phyloP scores from a whole-genome alignment of 2,888 invertebrate genomes.

The Metacarcinus magister region DNA sequence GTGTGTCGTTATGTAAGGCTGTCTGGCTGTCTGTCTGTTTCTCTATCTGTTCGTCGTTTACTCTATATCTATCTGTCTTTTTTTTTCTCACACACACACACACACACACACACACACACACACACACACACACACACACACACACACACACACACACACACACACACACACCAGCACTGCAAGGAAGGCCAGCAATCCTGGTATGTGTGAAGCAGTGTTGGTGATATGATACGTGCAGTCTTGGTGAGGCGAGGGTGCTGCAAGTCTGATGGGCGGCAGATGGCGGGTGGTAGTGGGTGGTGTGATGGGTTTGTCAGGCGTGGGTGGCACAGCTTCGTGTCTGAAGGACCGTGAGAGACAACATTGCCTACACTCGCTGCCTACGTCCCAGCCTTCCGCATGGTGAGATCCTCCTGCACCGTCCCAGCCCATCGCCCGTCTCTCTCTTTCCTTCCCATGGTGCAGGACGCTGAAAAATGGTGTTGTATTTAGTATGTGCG shows the following conservation, averaged over 20 bases:
- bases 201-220: background rate
- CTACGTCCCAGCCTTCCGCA: background rate
- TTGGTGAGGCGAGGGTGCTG: background rate
- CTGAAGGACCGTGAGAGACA: background rate
- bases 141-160: background rate
- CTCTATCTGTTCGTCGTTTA: background rate
- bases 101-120: background rate
- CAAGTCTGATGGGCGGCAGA: background rate
- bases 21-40: background rate
- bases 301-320: slow-evolving; percentile 68
- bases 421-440: background rate
- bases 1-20: background rate
- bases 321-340: slow-evolving; percentile 5
- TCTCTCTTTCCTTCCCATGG: background rate
- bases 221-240: background rate
- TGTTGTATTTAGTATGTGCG: background rate
- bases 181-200: background rate
- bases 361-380: background rate
- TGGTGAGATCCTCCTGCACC: background rate
- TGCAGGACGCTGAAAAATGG: background rate
- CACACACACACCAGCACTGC: background rate
- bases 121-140: background rate
- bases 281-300: slow-evolving; percentile 37
- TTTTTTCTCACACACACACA: background rate
- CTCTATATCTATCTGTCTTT: background rate